phyloP scores from a whole-genome alignment of 1,140 invertebrate species.

The Drosophila truncata region DNA sequence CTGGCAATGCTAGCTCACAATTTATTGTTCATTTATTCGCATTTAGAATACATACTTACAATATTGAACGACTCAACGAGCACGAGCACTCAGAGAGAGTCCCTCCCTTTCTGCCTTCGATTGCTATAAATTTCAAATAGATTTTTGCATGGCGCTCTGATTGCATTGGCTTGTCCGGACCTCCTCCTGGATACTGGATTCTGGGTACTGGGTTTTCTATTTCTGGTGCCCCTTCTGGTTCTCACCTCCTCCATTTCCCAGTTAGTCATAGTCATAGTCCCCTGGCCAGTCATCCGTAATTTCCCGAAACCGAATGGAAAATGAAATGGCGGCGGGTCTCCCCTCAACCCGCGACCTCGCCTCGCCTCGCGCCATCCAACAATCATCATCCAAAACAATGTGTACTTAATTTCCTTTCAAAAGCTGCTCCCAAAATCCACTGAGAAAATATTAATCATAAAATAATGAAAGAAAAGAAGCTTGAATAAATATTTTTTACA shows the following conservation, averaged over 20 bases:
- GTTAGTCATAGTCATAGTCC: background rate
- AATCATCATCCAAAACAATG: conserved; percentile 53
- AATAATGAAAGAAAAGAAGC: background rate
- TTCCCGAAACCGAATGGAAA: conserved; percentile 64
- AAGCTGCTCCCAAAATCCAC: background rate
- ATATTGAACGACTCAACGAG: conserved; percentile 42
- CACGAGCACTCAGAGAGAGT: conserved; percentile 17
- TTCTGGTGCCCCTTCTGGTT: conserved; percentile 6
- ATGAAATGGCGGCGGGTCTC: conserved; percentile 22
- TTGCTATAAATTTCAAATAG: conserved; percentile 51
- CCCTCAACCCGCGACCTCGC: background rate
- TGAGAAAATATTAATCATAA: conserved; percentile 6
- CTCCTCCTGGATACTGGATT: background rate
- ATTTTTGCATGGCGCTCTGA: conserved; percentile 51
- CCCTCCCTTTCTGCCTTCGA: background rate
- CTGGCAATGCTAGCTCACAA: conserved; percentile 42
- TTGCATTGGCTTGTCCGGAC: conserved; percentile 41
- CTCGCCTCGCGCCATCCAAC: background rate
- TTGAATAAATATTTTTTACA: background rate
- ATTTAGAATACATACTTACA: conserved; percentile 43
- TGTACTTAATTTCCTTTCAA: conserved; percentile 72
- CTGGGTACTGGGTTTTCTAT: background rate
- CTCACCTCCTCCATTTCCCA: background rate
- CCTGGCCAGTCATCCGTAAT: conserved; percentile 60
- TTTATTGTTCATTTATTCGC: conserved; percentile 69